Evolutionary conservation across 2,797 vertebrate genomes (phyloP).

Genomic region (Galaxias olidus): DNA sequence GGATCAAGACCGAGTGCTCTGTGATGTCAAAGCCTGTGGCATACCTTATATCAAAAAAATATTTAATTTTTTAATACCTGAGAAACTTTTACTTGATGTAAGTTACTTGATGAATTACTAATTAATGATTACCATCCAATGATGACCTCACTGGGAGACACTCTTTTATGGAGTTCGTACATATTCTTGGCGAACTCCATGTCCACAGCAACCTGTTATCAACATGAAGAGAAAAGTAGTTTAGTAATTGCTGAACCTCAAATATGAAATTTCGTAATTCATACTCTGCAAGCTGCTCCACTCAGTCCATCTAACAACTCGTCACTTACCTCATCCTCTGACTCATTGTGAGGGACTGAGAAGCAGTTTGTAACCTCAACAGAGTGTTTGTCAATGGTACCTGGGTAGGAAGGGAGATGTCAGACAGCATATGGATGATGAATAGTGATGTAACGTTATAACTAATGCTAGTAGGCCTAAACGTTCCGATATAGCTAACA

Average conservation of each 20-base stretch:
- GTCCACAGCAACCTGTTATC: constrained; percentile 90
- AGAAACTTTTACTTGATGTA: not conserved
- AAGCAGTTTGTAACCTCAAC: constrained; percentile 98
- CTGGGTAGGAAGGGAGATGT: constrained; percentile 57
- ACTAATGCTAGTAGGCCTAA: not conserved
- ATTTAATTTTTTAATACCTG: not conserved
- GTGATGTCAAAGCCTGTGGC: constrained; percentile 98
- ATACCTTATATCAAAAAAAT: constrained; percentile 77
- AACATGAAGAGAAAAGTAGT: not conserved
- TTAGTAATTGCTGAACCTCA: not conserved
- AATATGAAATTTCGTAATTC: not conserved
- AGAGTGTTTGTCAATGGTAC: constrained; percentile 92
- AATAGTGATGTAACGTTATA: no score
- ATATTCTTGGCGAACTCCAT: constrained; percentile 99
- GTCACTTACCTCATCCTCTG: constrained; percentile 91
- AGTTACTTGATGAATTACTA: no score
- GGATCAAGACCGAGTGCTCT: constrained; percentile 95
- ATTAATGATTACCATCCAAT: constrained; percentile 84
- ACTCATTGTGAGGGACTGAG: constrained; percentile 98
- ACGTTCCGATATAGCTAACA: not conserved
- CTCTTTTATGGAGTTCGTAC: constrained; percentile 98
- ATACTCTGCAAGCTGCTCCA: no score
- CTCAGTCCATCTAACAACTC: not conserved
- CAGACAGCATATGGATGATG: not conserved
- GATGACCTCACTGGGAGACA: constrained; percentile 95